A percentile compares a stretch with the other conserved stretches of the same genome.
These are phyloP conservation scores for Malurus splendens DNA, from an alignment of 2,797 vertebrate species.

Conservation along the genomic window DNA sequence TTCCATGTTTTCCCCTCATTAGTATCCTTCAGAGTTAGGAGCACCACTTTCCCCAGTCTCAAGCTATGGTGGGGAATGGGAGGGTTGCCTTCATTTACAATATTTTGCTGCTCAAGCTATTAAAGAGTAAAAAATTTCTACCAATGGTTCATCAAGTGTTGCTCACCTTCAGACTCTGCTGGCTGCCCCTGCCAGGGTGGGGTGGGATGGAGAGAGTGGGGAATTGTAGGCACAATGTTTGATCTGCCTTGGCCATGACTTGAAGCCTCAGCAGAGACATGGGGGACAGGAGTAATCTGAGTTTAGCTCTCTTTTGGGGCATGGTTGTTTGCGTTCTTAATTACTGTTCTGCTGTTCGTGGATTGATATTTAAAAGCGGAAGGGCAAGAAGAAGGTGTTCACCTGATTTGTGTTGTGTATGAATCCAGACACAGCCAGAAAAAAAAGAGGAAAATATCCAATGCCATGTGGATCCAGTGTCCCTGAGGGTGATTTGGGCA, in stretches of 20 bases:
- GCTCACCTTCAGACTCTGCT: not conserved
- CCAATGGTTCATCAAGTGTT: not conserved
- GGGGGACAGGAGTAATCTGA: not conserved
- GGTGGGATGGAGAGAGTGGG: not conserved
- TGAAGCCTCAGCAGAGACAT: not conserved
- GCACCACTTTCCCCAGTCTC: rapidly evolving
- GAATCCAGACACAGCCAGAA: not conserved
- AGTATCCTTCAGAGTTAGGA: not conserved
- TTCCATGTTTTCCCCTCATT: not conserved
- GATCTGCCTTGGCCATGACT: not conserved
- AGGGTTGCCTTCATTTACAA: rapidly evolving
- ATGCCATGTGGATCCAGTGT: rapidly evolving
- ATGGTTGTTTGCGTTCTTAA: not conserved
- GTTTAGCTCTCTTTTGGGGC: not conserved
- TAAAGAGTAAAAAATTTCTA: not conserved
- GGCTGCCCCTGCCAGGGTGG: not conserved
- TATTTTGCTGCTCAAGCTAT: not conserved
- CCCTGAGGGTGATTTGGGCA: not conserved
- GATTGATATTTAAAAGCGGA: not conserved
- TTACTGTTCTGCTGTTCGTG: not conserved
- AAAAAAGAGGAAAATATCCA: not conserved
- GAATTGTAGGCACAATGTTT: rapidly evolving
- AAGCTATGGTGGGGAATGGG: not conserved
- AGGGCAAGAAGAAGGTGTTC: not conserved
- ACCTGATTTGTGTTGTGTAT: not conserved